Evolutionary conservation across 2,797 vertebrate genomes (phyloP).

Genomic region (Eurystomus glaucurus): DNA sequence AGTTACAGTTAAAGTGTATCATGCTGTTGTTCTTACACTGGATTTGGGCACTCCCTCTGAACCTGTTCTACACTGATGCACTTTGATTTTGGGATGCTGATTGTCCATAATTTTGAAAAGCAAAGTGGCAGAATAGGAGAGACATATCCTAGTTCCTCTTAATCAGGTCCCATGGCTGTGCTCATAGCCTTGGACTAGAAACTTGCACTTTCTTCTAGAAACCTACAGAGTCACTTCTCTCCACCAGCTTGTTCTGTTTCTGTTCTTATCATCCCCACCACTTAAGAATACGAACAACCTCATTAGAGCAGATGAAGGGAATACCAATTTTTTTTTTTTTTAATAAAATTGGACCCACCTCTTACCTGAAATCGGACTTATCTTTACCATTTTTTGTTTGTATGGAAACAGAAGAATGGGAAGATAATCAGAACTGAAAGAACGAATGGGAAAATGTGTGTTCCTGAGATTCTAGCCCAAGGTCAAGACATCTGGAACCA

Average conservation of each 20-base stretch:
- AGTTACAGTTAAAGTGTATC: background rate
- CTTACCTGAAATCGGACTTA: background rate
- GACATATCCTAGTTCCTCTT: background rate
- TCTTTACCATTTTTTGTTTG: background rate
- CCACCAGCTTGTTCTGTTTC: background rate
- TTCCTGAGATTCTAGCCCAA: background rate
- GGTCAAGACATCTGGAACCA: background rate
- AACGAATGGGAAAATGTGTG: background rate
- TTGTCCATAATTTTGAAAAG: background rate
- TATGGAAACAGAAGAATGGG: background rate
- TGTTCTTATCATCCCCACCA: background rate
- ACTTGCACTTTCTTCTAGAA: background rate
- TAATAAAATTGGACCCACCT: background rate
- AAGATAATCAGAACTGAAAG: background rate
- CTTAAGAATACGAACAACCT: background rate
- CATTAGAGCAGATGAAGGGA: background rate
- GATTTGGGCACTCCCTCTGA: background rate
- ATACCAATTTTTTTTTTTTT: background rate
- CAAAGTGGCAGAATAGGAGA: background rate
- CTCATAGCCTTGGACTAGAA: background rate
- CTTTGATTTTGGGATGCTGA: background rate
- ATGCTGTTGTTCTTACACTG: background rate
- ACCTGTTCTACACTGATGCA: background rate
- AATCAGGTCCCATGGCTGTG: background rate
- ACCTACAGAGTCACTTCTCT: background rate